These are phyloP conservation scores for Cairina moschata DNA, from an alignment of 2,113 vertebrate genomes.

Conservation along the genomic window DNA sequence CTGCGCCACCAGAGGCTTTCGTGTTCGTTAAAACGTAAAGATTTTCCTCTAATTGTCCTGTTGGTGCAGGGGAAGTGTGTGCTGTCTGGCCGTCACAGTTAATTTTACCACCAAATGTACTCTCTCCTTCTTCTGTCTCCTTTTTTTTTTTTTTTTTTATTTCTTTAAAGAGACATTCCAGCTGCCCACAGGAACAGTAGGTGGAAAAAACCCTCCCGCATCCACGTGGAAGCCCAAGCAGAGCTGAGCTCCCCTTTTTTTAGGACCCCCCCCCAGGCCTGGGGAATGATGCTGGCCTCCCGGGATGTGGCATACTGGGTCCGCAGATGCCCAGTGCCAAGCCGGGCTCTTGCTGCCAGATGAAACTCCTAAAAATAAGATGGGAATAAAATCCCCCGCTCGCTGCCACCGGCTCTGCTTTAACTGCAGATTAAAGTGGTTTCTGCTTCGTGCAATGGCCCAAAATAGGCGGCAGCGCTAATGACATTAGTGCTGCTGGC, in stretches of 20 bases:
- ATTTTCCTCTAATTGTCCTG: constrained; percentile 27
- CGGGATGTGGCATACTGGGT: not conserved
- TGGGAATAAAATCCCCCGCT: not conserved
- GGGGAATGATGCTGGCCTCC: not conserved
- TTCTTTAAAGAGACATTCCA: not conserved
- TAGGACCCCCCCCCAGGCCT: not conserved
- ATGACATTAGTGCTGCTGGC: not conserved
- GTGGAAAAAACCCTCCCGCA: not conserved
- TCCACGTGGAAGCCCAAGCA: not conserved
- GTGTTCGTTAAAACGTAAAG: not conserved
- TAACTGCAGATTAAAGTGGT: not conserved
- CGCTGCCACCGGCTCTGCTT: not conserved
- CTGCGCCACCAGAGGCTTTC: not conserved
- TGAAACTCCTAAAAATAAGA: not conserved
- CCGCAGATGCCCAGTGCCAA: not conserved
- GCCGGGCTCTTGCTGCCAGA: not conserved
- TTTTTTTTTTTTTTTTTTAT: not conserved
- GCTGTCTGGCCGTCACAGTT: not conserved
- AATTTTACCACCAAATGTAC: constrained; percentile 14
- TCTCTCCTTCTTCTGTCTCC: not conserved
- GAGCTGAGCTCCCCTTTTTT: not conserved
- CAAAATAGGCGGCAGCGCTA: not conserved
- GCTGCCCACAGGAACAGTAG: not conserved
- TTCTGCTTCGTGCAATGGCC: not conserved
- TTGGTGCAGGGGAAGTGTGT: constrained; percentile 1